Evolutionary conservation across 2,888 invertebrate genomes (phyloP), one percentile per base, ranked within the genome.

Genomic region (Leptopilina drosophilae): DNA sequence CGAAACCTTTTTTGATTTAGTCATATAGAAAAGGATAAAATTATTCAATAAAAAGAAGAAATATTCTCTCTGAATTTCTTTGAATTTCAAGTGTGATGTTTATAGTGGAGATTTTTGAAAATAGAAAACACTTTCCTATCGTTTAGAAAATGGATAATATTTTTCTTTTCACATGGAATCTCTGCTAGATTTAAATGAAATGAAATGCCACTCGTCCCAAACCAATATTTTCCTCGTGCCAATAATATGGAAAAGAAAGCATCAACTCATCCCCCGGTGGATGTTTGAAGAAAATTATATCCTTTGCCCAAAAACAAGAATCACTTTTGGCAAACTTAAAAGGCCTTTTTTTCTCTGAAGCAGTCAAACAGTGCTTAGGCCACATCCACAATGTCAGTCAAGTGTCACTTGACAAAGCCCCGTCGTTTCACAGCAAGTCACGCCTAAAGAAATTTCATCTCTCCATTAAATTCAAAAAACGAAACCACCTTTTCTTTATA

Each of bases 401-500:
- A 73, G 73, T 73, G 73, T 56, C 73, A 73, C 73, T 73, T 56
- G 73, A 73, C 56, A 73, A 73, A 73, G 73, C 73, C 73, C 11
- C 49, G 56, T 53, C 73, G 73, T 40, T 73, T 73, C 56, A 69
- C 4, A 26, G 69, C 53, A 73, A 67, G 73, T 69, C 67, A 69
- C 49, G 46, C 49, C 67, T 67, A 42, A 40, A 64, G 64, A 40
- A 40, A 40, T 40, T 40, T 64, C 64, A 64, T 26, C 64, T 20
- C 53, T 53, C 53, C 73, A 73, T 73, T 56, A 73, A 73, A 69
- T 53, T 33, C 26, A 56, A 56, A 56, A 33, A 56, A 49, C 56
- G 53, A 56, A 14, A 53, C 15, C 20, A 67, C 14, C 67, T 6
- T 67, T 69, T 69, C 14, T 56, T 56, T 33, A 33, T n/a, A 33